Conservation (phyloP, 2,797 vertebrate species). For the Sebastes elongatus region DNA sequence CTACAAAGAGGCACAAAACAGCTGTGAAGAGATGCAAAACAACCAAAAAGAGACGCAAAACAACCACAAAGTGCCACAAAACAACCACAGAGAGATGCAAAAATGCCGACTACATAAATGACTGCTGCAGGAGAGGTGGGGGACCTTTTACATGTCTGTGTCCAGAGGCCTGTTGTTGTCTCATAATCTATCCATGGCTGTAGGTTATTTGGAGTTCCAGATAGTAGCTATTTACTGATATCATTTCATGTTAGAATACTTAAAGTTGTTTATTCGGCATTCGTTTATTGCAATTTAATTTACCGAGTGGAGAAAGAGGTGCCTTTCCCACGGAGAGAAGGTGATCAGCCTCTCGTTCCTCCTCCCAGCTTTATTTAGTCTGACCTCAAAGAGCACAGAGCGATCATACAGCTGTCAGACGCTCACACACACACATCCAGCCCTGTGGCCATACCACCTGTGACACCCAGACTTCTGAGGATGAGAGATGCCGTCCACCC, state of each 20-base stretch:
- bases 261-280: neutral
- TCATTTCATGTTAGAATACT: neutral
- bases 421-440: constrained; percentile 27
- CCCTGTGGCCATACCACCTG: constrained; percentile 78
- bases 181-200: neutral
- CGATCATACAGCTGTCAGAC: constrained; percentile 59
- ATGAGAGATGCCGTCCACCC: constrained; percentile 66
- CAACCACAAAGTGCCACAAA: neutral
- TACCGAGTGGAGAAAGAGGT: neutral
- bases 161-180: neutral
- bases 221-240: neutral
- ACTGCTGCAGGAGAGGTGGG: neutral
- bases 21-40: too few species aligned
- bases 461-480: constrained; percentile 57
- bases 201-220: neutral
- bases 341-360: neutral
- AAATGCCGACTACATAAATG: neutral
- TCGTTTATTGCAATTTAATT: neutral
- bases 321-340: constrained; percentile 11
- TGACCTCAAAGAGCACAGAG: constrained; percentile 39
- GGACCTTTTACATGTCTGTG: neutral
- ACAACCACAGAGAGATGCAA: neutral
- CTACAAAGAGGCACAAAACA: too few species aligned
- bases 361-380: constrained; percentile 32
- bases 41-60: neutral